Base-by-base conservation (phyloP, 2,113 vertebrate species). In the Actinemys pallida region DNA sequence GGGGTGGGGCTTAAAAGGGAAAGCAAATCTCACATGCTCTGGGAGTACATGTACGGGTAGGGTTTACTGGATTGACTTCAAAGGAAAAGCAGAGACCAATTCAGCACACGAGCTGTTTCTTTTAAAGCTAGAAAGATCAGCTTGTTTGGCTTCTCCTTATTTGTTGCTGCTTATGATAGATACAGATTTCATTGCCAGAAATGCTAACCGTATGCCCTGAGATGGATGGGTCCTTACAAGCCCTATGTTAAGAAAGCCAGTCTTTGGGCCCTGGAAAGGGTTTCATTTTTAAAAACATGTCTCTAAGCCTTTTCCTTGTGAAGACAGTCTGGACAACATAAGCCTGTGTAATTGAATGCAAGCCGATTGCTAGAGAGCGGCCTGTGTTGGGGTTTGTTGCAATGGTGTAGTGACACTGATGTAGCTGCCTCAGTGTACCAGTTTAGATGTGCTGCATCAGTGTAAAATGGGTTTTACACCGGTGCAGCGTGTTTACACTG, bases 31-130 rank as follows among this genome's bases (percentile, higher is more conserved):
- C 42, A 17, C 45, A 50, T 76, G 56, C 81, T 79, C 11, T 7
- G 75, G 17, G 75, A 81, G 49, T 12, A 25, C 0, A 1, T 57
- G 59, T 2, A 11, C 22, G n/a, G 31, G 25, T 25, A 87, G 80
- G 31, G 16, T 82, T 89, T 89, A 69, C 4, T 84, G 20, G 75
- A 17, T 84, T 69, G 20, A 22, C 31, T 82, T 82, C 89, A 89
- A 84, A 94, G 53, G 49, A 75, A 89, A 93, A 91, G 16, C 86
- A 84, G 53, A 89, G 75, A 25, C 45, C 75, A 45, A 9, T 47
- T 78, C 75, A 47, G 72, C 20, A 45, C 39, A 76, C 39, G 81
- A 29, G 65, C n/a, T 72, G n/a, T 72, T 72, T 72, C 65, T 39
- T 72, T 72, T 72, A 72, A 72, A 72, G 19, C 65, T 72, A 72